Base-by-base conservation (phyloP, 1,140 invertebrate genomes). In the Aphelenchoides besseyi region DNA sequence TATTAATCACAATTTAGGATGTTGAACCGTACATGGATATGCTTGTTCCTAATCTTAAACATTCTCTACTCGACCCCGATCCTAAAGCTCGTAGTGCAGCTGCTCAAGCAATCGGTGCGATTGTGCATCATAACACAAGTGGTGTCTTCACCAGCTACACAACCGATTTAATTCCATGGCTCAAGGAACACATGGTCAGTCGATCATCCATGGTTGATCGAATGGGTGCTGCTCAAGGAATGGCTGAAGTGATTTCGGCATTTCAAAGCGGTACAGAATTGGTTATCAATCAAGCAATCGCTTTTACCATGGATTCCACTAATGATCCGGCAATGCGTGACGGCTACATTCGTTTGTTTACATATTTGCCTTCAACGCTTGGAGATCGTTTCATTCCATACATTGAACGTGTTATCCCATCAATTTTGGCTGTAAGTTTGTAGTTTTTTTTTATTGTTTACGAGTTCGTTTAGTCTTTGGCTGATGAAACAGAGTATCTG, bases 281-380 rank as follows among this genome's bases (percentile, higher is more conserved):
- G n/a, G 30, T 66, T 32, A 66, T 66, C 16, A 37, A 29, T 12
- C 63, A 66, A 36, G 63, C 63, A 23, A 66, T 66, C 30, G 36
- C 16, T 53, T 66, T 66, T 33, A 35, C 63, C 12, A 12, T n/a
- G 30, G 32, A 35, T 32, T 12, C 36, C 2, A 87, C 92, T 70
- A 90, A 90, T 0, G 95, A 98, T 85, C 92, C 96, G 0, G 93
- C 97, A 85, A 95, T 98, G 0, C 93, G 97, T 80, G 97, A 99
- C 87, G 97, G 97, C 30, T 99, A 98, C 86, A 97, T 99, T 57
- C 97, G 98, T 93, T 94, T 99, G 92, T 99, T 97, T 85, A 98
- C 98, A 84, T 99, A 98, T 85, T 92, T 99, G 90, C 97, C 97
- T 0, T 90, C 91, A 71, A 94, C 95, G 0, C 98, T 99, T 86